Evolutionary conservation across 2,113 vertebrate species (phyloP).

Genomic region (Phalacrocorax carbo): DNA sequence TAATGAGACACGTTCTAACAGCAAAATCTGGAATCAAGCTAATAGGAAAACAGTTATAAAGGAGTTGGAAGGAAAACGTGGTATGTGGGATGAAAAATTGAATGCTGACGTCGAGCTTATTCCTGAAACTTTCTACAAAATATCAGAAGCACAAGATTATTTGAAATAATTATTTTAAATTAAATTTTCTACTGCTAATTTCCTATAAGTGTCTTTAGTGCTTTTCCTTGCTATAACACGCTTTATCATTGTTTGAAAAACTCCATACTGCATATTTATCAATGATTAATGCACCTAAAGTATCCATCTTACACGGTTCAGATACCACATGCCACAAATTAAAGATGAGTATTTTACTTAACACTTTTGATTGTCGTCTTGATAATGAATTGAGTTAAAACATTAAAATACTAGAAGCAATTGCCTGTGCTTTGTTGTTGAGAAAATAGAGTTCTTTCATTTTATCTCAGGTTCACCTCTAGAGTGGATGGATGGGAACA

Average conservation of each 20-base stretch:
- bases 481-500: neutral
- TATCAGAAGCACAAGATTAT: neutral
- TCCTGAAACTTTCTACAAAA: neutral
- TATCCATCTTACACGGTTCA: too few species aligned
- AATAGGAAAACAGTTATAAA: neutral
- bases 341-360: neutral
- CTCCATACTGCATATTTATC: neutral
- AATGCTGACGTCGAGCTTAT: neutral
- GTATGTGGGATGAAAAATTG: neutral
- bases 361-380: neutral
- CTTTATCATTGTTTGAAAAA: neutral
- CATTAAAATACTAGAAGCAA: neutral
- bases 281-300: neutral
- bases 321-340: neutral
- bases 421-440: neutral
- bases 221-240: neutral
- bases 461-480: neutral
- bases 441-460: neutral
- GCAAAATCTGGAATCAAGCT: neutral
- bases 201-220: neutral
- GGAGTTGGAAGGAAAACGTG: neutral
- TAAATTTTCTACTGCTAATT: neutral
- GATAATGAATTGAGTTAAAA: neutral
- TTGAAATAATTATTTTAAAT: neutral
- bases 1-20: neutral